Base-by-base conservation (phyloP, 2,888 invertebrate species). In the Hypomecis punctinalis region DNA sequence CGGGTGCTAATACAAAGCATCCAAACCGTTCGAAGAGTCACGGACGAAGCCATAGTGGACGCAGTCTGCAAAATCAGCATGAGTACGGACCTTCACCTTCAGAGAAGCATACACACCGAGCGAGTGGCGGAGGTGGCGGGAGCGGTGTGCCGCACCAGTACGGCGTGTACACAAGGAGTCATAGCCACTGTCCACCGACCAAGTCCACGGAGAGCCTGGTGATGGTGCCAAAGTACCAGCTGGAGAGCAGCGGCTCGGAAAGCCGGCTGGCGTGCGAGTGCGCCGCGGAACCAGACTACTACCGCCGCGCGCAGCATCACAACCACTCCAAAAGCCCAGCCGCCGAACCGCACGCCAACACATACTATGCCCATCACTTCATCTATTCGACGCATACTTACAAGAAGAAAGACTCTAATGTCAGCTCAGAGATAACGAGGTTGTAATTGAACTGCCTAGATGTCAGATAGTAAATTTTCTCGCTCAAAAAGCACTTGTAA, bases 201-300 rank as follows among this genome's bases (percentile, higher is more conserved):
- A 97, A 97, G 82, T 97, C 97, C 0, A 97, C 97, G 0, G 97
- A 97, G 84, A 97, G 96, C 80, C 91, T 97, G 23, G 91, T 96
- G 23, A 94, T 96, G 48, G 94, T 95, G 13, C 94, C 95, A 2
- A 95, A 95, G 72, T 95, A 95, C 79, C 94, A 94, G 60, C 66
- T 91, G 56, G 94, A 94, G 69, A 88, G 94, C 69, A 94, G 94
- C 53, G 93, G 95, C 0, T 94, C 95, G 0, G 96, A 96, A 76
- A 95, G 95, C 3, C 95, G 95, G 76, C 82, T 95, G 6, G 95
- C 95, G 61, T 96, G 96, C 81, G 97, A 97, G 66, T 96, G 96
- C 78, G 90, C 57, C 33, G 57, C 94, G 10, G 96, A 93, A 1
- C 76, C 85, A 1, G 91, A 91, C 58, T 91, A 90, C 69, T 91